A percentile compares a stretch with the other conserved stretches of the same genome.
Conservation (phyloP, 2,113 vertebrate genomes). For the Nyctereutes procyonoides region DNA sequence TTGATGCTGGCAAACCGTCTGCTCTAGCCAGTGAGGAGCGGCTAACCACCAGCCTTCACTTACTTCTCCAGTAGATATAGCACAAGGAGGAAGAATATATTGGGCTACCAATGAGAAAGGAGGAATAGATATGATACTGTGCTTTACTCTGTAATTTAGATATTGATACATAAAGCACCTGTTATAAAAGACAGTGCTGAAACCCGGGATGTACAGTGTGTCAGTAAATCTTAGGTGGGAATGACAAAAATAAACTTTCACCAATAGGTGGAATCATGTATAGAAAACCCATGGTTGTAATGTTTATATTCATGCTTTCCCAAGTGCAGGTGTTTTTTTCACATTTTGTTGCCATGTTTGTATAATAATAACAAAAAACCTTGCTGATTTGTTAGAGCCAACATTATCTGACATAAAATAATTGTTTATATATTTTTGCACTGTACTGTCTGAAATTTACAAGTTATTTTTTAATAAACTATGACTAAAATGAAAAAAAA, state of each 20-base stretch:
- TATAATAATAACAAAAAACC: background rate
- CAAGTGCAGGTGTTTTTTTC: constrained; percentile 16
- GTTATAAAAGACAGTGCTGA: too few species aligned
- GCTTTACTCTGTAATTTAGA: too few species aligned
- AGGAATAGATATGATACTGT: too few species aligned
- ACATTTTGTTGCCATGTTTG: background rate
- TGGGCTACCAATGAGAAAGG: too few species aligned
- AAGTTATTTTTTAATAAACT: background rate
- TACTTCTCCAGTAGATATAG: too few species aligned
- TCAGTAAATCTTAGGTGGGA: too few species aligned
- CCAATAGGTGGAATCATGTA: background rate
- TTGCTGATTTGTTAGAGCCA: background rate
- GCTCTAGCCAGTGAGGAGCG: too few species aligned
- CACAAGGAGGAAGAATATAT: too few species aligned
- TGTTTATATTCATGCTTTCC: background rate
- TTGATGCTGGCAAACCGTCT: too few species aligned
- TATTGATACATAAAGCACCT: too few species aligned
- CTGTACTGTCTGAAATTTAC: background rate
- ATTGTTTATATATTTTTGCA: background rate
- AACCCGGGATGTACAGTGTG: too few species aligned
- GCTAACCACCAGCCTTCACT: too few species aligned
- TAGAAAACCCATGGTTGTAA: background rate
- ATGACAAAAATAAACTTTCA: background rate
- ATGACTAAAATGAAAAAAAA: background rate
- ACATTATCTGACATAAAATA: background rate